phyloP scores from a whole-genome alignment of 2,113 vertebrate genomes.

The Thunnus maccoyii region DNA sequence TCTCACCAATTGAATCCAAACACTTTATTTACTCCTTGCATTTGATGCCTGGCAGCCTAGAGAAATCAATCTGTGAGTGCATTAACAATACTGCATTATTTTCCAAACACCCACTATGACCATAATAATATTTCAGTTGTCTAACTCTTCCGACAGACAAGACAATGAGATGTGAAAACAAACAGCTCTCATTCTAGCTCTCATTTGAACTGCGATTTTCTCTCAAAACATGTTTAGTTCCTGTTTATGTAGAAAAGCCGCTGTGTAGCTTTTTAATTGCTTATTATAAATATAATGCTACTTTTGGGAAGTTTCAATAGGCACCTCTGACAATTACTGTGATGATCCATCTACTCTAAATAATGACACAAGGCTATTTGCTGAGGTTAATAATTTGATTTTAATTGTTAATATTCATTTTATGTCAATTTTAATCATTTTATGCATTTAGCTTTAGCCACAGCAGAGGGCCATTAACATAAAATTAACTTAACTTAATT shows the following conservation, averaged over 20 bases:
- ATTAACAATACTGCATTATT: conserved; percentile 9
- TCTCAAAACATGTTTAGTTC: background rate
- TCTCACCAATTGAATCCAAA: background rate
- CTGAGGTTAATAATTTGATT: conserved; percentile 36
- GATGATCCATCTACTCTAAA: conserved; percentile 12
- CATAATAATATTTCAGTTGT: conserved; percentile 7
- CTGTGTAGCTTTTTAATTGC: conserved; percentile 7
- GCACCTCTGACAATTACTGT: conserved; percentile 7
- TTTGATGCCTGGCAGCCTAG: background rate
- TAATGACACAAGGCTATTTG: conserved; percentile 15
- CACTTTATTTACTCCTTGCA: background rate
- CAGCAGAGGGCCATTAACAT: conserved; percentile 39
- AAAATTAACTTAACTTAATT: conserved; percentile 55
- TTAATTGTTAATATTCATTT: conserved; percentile 38
- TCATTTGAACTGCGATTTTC: background rate
- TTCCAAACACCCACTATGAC: conserved; percentile 13
- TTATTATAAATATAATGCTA: conserved; percentile 3
- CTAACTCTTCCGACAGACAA: conserved; percentile 4
- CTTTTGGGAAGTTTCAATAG: background rate
- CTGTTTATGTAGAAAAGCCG: conserved; percentile 1
- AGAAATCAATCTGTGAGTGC: conserved; percentile 7
- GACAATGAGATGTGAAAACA: conserved; percentile 14
- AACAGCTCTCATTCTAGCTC: background rate
- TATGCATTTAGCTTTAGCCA: conserved; percentile 38
- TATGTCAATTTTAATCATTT: conserved; percentile 44